Percentiles rank a stretch among this genome's conserved stretches.
phyloP scores from a whole-genome alignment of 2,113 vertebrate species.

The Capreolus pygargus region DNA sequence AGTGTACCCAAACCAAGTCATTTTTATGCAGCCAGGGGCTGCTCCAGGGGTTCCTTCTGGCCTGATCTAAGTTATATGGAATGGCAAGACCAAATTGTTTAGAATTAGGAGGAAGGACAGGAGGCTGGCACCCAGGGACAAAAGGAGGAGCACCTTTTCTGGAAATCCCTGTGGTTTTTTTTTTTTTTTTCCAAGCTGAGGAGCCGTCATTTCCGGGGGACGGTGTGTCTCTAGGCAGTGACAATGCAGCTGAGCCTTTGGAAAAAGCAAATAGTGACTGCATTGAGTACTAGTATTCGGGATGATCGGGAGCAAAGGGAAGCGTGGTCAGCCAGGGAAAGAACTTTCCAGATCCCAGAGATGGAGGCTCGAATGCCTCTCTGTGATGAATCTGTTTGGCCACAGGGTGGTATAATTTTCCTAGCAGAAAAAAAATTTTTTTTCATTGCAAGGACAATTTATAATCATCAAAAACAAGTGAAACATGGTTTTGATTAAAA shows the following conservation, averaged over 20 bases:
- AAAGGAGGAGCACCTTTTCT: conserved; percentile 63
- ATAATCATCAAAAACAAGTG: conserved; percentile 83
- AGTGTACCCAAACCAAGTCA: neutral
- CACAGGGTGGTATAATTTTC: conserved; percentile 83
- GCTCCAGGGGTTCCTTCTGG: conserved; percentile 50
- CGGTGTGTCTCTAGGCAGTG: conserved; percentile 50
- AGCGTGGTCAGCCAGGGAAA: neutral
- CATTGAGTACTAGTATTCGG: neutral
- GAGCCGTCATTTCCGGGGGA: conserved; percentile 35
- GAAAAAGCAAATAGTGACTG: conserved; percentile 55
- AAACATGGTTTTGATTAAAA: conserved; percentile 90
- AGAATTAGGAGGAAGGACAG: conserved; percentile 57
- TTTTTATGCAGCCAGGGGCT: conserved; percentile 59
- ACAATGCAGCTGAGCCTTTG: conserved; percentile 45
- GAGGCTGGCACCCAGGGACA: conserved; percentile 59
- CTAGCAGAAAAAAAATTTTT: conserved; percentile 61
- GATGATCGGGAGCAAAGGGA: neutral
- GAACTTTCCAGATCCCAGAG: neutral
- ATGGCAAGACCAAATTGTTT: conserved; percentile 64
- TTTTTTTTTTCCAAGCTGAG: conserved; percentile 42
- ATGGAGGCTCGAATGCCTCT: neutral
- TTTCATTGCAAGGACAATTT: conserved; percentile 73
- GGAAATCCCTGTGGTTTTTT: conserved; percentile 66
- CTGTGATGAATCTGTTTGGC: conserved; percentile 69
- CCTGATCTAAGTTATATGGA: conserved; percentile 65